phyloP scores from a whole-genome alignment of 2,113 vertebrate genomes.

The Daubentonia madagascariensis region DNA sequence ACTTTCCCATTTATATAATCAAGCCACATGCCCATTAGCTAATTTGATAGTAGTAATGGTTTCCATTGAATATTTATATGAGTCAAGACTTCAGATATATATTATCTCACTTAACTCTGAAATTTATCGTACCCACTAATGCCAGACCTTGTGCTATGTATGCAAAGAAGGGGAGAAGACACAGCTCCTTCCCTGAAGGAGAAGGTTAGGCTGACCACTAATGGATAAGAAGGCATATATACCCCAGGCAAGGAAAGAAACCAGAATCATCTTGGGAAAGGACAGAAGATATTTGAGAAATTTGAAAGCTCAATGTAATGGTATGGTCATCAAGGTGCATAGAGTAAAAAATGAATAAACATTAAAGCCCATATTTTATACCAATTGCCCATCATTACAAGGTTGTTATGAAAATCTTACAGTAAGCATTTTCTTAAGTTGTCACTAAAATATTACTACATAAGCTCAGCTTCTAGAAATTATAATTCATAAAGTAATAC shows the following conservation, averaged over 20 bases:
- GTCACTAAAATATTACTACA: neutral
- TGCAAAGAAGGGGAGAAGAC: neutral
- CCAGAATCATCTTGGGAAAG: neutral
- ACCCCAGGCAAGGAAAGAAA: neutral
- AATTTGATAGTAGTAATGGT: neutral
- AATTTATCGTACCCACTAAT: neutral
- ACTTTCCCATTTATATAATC: neutral
- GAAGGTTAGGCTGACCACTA: neutral
- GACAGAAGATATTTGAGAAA: neutral
- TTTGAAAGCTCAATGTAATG: neutral
- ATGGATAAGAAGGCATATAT: neutral
- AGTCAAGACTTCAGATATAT: neutral
- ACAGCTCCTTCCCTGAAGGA: neutral
- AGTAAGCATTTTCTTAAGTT: neutral
- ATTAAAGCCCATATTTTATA: neutral
- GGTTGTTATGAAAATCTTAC: neutral
- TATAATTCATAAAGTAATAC: neutral
- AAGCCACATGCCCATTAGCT: neutral
- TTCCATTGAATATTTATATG: neutral
- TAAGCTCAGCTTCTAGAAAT: neutral
- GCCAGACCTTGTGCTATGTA: neutral
- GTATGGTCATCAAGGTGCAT: neutral
- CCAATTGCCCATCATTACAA: neutral
- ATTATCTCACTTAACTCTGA: slow-evolving; percentile 11
- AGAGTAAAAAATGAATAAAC: neutral